These are phyloP conservation scores for Callithrix jacchus DNA, from an alignment of 2,113 vertebrate genomes.

Conservation along the genomic window DNA sequence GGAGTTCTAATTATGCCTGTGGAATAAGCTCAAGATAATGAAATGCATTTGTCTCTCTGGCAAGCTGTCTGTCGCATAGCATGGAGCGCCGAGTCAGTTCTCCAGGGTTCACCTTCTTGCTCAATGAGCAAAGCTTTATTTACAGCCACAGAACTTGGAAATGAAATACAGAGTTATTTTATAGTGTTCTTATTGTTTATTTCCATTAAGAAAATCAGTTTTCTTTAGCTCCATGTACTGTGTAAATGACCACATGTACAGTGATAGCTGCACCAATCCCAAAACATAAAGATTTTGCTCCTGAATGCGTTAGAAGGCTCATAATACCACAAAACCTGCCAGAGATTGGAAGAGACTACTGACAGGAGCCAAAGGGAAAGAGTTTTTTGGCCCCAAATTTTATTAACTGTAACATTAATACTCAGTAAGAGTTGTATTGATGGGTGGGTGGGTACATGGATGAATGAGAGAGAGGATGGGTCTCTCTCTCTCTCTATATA, in stretches of 20 bases:
- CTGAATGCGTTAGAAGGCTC: neutral
- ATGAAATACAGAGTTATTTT: conserved; percentile 59
- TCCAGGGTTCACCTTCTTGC: conserved; percentile 18
- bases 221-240: conserved; percentile 16
- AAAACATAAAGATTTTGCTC: neutral
- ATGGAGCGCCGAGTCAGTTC: neutral
- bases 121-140: conserved; percentile 52
- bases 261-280: neutral
- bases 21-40: conserved; percentile 67
- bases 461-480: neutral
- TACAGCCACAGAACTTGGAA: conserved; percentile 54
- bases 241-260: neutral
- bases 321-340: neutral
- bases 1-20: conserved; percentile 70
- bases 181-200: conserved; percentile 50
- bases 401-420: neutral
- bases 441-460: too few relatives aligned
- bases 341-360: neutral
- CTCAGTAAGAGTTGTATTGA: neutral
- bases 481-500: too few relatives aligned
- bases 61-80: conserved; percentile 46
- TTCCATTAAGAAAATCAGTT: conserved; percentile 41
- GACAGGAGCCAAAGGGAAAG: neutral
- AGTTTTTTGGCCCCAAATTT: neutral
- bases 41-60: conserved; percentile 64